Evolutionary conservation across 2,888 invertebrate genomes (phyloP), one percentile per base, ranked within the genome.

Genomic region (Cacoxenus indagator): DNA sequence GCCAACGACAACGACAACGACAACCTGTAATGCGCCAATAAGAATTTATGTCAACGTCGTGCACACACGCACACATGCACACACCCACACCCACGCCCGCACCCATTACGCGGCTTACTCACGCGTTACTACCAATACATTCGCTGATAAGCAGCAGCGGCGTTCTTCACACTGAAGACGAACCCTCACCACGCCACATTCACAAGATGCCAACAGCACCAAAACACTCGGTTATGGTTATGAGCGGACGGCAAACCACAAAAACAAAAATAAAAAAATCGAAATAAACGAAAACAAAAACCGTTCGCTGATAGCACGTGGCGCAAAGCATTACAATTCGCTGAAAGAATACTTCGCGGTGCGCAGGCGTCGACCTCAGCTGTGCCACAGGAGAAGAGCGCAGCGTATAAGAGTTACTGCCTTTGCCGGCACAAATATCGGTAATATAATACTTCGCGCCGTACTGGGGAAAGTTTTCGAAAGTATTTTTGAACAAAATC

Each of bases 321-420:
- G 69, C 80, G 75, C 70, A 73, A 77, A 78, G 83, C 79, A 77
- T 72, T 83, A 83, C 79, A 82, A 84, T 84, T 84, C 83, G 84
- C 73, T 75, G 74, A 76, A 68, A 75, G 24, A 11, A 62, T 43
- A 43, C 22, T 8, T 14, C 11, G 11, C 11, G 66, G 73, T 67
- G 78, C 76, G 76, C 76, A 74, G 70, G 77, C 84, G 84, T 80
- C 74, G 73, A 76, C 75, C 75, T 72, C 67, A 70, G 67, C 69
- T 22, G 55, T 67, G n/a, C 46, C 26, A 5, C n/a, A 9, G 17
- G 29, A 29, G 29, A 59, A 59, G 57, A 59, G 29, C 17, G 19
- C n/a, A 31, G 4, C 17, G 22, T 37, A 62, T 43, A 62, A 62
- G 43, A 62, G n/a, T n/a, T n/a, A n/a, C n/a, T n/a, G n/a, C n/a